Percentiles rank a stretch among this genome's conserved stretches.
These are phyloP conservation scores for Amblyraja radiata DNA, from an alignment of 2,797 vertebrate species.

Conservation along the genomic window DNA sequence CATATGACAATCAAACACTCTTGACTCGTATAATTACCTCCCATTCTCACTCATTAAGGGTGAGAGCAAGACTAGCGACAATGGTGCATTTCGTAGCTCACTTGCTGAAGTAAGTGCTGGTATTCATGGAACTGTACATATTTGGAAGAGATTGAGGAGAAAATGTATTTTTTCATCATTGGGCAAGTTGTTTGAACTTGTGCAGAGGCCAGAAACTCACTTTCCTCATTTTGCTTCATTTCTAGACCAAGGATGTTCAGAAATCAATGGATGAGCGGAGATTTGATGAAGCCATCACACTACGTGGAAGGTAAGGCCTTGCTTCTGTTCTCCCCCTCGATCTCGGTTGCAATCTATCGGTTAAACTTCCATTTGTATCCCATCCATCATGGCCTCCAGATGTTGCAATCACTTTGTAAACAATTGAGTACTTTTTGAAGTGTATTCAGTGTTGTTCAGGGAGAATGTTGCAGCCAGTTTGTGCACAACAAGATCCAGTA, in stretches of 20 bases:
- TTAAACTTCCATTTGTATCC: not conserved
- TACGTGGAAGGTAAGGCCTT: constrained; percentile 79
- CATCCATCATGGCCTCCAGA: not conserved
- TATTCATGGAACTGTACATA: not conserved
- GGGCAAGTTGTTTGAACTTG: not conserved
- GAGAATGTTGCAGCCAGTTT: not conserved
- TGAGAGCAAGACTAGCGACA: not conserved
- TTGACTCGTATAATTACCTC: too few species aligned
- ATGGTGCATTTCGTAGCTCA: not conserved
- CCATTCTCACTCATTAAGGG: not conserved
- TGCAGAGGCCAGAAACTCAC: not conserved
- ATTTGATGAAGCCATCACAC: constrained; percentile 83
- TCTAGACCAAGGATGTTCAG: constrained; percentile 89
- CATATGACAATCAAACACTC: too few species aligned
- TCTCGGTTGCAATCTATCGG: not conserved
- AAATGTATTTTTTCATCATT: too few species aligned
- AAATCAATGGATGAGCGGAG: constrained; percentile 85
- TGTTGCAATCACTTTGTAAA: not conserved
- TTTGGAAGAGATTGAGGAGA: not conserved
- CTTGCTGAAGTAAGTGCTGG: not conserved
- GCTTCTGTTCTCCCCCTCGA: not conserved
- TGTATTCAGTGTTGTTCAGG: not conserved
- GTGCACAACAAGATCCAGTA: not conserved
- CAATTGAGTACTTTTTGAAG: not conserved
- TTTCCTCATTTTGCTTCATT: not conserved